Evolutionary conservation across 2,797 vertebrate species (phyloP).

Genomic region (Coluber constrictor): DNA sequence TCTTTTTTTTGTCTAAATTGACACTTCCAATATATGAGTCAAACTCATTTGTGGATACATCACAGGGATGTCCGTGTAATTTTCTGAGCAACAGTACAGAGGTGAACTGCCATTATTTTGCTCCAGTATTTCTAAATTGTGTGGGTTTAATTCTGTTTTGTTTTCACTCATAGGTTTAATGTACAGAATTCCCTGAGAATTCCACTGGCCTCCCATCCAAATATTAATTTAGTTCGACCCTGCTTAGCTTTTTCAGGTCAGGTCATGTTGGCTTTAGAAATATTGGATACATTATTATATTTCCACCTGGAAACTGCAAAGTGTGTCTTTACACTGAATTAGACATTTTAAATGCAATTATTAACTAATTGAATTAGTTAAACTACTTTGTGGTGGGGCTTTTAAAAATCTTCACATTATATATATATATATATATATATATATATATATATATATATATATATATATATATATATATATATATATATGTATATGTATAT

Average conservation of each 20-base stretch:
- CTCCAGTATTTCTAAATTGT: not conserved
- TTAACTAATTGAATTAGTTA: not conserved
- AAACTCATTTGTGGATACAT: not conserved
- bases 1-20: not conserved
- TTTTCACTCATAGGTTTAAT: not conserved
- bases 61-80: not conserved
- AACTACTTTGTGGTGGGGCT: not conserved
- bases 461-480: no score
- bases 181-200: not conserved
- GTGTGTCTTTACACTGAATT: not conserved
- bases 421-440: not conserved
- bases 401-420: not conserved
- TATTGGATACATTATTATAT: not conserved
- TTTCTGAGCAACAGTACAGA: not conserved
- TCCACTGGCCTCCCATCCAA: not conserved
- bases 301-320: not conserved
- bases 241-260: not conserved
- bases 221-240: not conserved
- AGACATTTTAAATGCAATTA: not conserved
- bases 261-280: not conserved
- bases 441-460: no score
- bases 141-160: not conserved
- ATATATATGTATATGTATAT: no score
- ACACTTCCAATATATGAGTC: not conserved
- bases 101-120: not conserved